Evolutionary conservation across 2,888 invertebrate species (phyloP), one percentile per base, ranked within the genome.

Genomic region (Petrophora chlorosata): DNA sequence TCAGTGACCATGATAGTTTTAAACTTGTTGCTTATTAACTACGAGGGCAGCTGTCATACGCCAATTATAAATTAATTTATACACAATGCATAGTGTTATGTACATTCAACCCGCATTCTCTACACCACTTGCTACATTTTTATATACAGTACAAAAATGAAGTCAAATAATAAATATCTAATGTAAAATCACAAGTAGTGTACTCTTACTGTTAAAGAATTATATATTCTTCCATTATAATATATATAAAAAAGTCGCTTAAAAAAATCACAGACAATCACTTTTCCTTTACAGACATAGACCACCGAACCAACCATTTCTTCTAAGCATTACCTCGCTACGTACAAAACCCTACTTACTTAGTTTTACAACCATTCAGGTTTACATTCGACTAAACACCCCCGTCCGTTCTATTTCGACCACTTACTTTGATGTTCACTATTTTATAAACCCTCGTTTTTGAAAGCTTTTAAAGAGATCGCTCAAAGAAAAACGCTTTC

Each of bases 191-290:
- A 90, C 91, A 90, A 85, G 84, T 89, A 88, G 89, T 90, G 90
- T 90, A 91, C 87, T 85, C 90, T 91, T 90, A 90, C 79, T 85
- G 88, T 89, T 90, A 87, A 83, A 85, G 87, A 85, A 85, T 87
- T 85, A 82, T 82, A 81, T 79, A 82, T 82, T 84, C 72, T 86
- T 83, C 76, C 83, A 81, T 61, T 85, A 84, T 44, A 50, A 50
- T 86, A 86, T 89, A 87, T 88, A 88, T 58, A 90, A 90, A 90
- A 47, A 91, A 89, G 91, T 91, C 89, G 90, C 91, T 89, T 90
- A 90, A 90, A 90, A 90, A 90, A 91, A 91, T 91, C 91, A 91
- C 91, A 91, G 91, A 91, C 91, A 90, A 90, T 90, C 89, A 89
- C 88, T 86, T 86, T 81, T 79, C 82, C 82, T 85, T 87, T 89